Evolutionary conservation across 92 coral and sea anemone genomes (phyloP).

Genomic region (Chrysogorgia sp.): DNA sequence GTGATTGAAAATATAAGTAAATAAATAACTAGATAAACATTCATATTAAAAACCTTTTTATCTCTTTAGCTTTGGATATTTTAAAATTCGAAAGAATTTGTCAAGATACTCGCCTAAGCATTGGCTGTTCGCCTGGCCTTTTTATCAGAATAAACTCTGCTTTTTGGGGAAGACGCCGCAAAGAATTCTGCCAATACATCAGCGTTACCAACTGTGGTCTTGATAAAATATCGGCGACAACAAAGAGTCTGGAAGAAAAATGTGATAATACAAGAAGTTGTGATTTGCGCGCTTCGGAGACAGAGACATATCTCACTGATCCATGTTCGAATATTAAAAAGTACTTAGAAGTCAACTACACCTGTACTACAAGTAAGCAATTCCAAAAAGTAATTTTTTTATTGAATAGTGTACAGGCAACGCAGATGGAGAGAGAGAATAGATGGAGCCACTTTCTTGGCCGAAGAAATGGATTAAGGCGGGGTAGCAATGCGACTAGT

Average conservation of each 20-base stretch:
- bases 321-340: conserved; percentile 71
- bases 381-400: not conserved
- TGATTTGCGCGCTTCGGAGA: conserved; percentile 60
- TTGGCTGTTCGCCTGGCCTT: conserved; percentile 78
- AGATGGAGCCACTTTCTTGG: too few relatives aligned
- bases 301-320: conserved; percentile 2
- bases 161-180: conserved; percentile 71
- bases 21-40: too few relatives aligned
- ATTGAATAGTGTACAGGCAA: too few relatives aligned
- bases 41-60: too few relatives aligned
- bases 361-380: conserved; percentile 43
- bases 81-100: conserved; percentile 71
- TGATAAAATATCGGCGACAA: conserved; percentile 34
- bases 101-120: conserved; percentile 61
- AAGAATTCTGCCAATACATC: conserved; percentile 49
- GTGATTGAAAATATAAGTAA: too few relatives aligned
- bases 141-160: conserved; percentile 68
- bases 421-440: too few relatives aligned
- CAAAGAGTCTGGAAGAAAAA: conserved; percentile 48
- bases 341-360: conserved; percentile 78
- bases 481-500: too few relatives aligned
- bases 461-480: too few relatives aligned
- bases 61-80: not conserved
- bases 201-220: conserved; percentile 67
- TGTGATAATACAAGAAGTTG: conserved; percentile 70